phyloP scores from a whole-genome alignment of 2,797 vertebrate species.

The Cirrhinus molitorella region DNA sequence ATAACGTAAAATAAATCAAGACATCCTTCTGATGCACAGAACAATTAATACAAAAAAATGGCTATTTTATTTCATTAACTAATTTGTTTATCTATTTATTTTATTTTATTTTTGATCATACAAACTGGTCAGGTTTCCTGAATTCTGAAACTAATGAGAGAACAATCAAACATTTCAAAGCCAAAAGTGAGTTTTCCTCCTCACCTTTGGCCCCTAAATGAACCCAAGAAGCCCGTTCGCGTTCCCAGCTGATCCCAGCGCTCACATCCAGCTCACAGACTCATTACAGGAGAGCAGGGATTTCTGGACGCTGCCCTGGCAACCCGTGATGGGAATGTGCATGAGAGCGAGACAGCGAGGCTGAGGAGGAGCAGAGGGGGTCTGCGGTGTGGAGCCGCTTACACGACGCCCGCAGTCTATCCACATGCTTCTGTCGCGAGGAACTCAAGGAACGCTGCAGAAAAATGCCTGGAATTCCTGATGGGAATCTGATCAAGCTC shows the following conservation, averaged over 20 bases:
- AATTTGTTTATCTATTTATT: no score
- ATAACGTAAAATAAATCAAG: no score
- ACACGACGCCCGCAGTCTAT: not conserved
- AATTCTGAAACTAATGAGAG: no score
- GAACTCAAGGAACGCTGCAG: constrained; percentile 10
- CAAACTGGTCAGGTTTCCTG: not conserved
- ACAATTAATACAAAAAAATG: no score
- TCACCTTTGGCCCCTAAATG: constrained; percentile 41
- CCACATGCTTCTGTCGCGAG: constrained; percentile 14
- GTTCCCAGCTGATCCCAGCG: constrained; percentile 7
- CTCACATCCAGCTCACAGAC: constrained; percentile 34
- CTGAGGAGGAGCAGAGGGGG: constrained; percentile 27
- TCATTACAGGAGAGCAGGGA: constrained; percentile 44
- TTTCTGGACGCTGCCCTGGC: constrained; percentile 37
- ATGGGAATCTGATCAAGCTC: constrained; percentile 72
- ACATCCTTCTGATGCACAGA: no score
- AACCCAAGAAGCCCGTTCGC: constrained; percentile 11
- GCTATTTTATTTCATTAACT: no score
- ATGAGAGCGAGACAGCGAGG: not conserved
- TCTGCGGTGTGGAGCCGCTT: constrained; percentile 23
- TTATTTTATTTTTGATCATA: not conserved
- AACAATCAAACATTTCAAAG: constrained; percentile 11
- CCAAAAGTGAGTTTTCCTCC: not conserved
- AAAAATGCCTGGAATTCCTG: constrained; percentile 67
- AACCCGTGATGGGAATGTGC: constrained; percentile 14